Conservation (phyloP, 1,140 invertebrate genomes). For the Anoplophora glabripennis region DNA sequence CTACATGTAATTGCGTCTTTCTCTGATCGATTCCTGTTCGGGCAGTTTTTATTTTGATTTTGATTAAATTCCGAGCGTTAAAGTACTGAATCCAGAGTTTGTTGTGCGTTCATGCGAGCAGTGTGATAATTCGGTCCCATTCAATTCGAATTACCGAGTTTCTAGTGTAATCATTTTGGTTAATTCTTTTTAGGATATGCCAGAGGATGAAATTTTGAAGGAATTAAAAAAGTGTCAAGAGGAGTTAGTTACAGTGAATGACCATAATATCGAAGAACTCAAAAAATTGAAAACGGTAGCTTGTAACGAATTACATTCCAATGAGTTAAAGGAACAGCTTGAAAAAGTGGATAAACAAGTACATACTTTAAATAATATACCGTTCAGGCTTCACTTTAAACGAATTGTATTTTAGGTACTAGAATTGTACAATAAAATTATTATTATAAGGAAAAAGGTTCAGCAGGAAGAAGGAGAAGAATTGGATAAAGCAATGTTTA, state of each 20-base stretch:
- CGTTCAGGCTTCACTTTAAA: constrained; percentile 3
- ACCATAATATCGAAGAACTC: constrained; percentile 67
- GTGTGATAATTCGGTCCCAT: too few species aligned
- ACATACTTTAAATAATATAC: constrained; percentile 13
- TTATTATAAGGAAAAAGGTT: constrained; percentile 34
- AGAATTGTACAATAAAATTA: constrained; percentile 42
- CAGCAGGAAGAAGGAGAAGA: constrained; percentile 32
- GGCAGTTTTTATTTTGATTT: too few species aligned
- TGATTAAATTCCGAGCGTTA: too few species aligned
- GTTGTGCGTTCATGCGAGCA: too few species aligned
- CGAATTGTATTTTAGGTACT: constrained; percentile 34
- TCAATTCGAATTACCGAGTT: too few species aligned
- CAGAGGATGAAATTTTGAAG: constrained; percentile 79
- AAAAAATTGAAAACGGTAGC: constrained; percentile 60
- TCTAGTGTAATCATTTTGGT: too few species aligned
- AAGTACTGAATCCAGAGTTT: too few species aligned
- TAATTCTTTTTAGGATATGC: constrained; percentile 17
- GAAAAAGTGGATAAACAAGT: constrained; percentile 69
- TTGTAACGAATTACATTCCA: constrained; percentile 63
- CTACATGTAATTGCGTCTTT: too few species aligned
- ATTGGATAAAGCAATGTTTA: too few species aligned
- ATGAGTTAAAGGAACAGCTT: constrained; percentile 70
- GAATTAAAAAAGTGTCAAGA: constrained; percentile 84
- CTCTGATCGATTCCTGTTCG: too few species aligned
- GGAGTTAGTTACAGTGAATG: constrained; percentile 68